These are phyloP conservation scores for Colletes latitarsis DNA, from an alignment of 1,140 invertebrate species.

Conservation along the genomic window DNA sequence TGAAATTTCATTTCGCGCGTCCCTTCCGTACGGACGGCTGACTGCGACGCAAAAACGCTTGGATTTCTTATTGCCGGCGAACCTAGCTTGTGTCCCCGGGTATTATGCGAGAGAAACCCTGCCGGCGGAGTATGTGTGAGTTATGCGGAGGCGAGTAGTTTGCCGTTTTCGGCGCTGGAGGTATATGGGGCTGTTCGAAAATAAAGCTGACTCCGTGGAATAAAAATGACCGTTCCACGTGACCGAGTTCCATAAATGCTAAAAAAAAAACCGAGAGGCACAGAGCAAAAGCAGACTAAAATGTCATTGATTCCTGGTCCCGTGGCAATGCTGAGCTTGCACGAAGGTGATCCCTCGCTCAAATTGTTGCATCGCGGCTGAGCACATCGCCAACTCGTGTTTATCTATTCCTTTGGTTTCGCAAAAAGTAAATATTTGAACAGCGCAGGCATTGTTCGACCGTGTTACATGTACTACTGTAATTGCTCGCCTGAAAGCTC, in stretches of 20 bases:
- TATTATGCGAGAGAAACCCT: neutral
- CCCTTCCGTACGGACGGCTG: neutral
- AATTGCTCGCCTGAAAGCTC: too few relatives aligned
- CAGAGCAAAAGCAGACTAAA: neutral
- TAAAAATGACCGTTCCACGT: constrained; percentile 40
- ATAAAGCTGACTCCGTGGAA: constrained; percentile 42
- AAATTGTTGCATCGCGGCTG: constrained; percentile 7
- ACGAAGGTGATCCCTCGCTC: neutral
- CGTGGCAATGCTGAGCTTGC: constrained; percentile 33
- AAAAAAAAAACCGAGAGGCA: neutral
- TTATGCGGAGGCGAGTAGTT: constrained; percentile 11
- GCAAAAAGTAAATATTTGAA: neutral
- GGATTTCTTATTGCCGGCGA: constrained; percentile 27
- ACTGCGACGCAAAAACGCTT: constrained; percentile 3
- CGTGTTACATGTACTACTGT: too few relatives aligned
- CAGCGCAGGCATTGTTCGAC: too few relatives aligned
- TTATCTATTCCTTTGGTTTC: neutral
- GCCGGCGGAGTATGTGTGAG: neutral
- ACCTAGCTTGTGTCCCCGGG: neutral
- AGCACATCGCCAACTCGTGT: neutral
- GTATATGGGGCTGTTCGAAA: neutral
- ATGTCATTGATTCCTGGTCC: constrained; percentile 41
- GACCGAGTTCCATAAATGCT: constrained; percentile 38
- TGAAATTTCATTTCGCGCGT: constrained; percentile 43
- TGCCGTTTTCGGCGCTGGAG: neutral